Evolutionary conservation across 2,797 vertebrate species (phyloP), one percentile per base, ranked within the genome.

Genomic region (Rousettus madagascariensis): DNA sequence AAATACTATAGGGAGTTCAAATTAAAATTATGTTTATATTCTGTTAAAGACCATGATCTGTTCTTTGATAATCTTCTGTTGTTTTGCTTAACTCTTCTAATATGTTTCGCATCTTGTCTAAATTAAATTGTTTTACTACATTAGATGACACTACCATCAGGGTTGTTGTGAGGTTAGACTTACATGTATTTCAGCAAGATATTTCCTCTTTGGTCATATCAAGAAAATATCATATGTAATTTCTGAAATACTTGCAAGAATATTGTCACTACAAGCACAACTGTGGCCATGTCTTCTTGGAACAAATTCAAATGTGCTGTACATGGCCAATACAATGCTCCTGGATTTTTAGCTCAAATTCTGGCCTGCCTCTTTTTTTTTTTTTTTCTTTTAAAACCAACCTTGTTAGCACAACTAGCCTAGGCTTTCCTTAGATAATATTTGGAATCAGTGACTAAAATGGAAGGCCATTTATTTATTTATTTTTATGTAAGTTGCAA

Each of bases 21-120:
- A 82, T 96, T 65, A 78, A 97, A 92, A 65, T 84, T 78, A 30
- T 61, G 49, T 86, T 77, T 84, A 63, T 71, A 90, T 84, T 91
- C 22, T 63, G 5, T 69, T 5, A 63, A 69, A 86, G n/a, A 65
- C 7, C 26, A 63, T 30, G 26, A 75, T 82, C 49, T 66, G 5
- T 79, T 93, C 13, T 93, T 92, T 83, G 69, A 77, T 28, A 72
- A 33, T 90, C 53, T 84, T 95, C 38, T 84, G 8, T 92, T 77
- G 61, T 85, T 93, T 93, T 87, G 11, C 28, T 92, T 72, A 77
- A 86, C 8, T 96, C 59, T 91, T 85, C 24, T 66, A 49, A 61
- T 28, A 86, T 10, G n/a, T 85, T 93, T 95, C 93, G 11, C 5
- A 72, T 77, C 41, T 66, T 93, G 51, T 49, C 74, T 92, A 68